Evolutionary conservation across 2,888 invertebrate genomes (phyloP).

Genomic region (Eucera pruinosa): DNA sequence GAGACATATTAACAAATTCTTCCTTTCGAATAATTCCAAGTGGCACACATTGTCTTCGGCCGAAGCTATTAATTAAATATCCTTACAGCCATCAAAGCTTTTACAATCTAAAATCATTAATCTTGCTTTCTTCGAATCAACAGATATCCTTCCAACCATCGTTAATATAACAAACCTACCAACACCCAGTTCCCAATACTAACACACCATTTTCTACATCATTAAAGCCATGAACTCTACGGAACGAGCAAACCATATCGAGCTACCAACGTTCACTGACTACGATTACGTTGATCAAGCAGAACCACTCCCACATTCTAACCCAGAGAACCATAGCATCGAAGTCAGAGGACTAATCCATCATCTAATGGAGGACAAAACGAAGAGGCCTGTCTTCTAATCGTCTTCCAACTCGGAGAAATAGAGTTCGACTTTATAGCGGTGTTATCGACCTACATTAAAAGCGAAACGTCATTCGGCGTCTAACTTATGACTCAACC

Average conservation of each 20-base stretch:
- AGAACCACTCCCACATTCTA: slow-evolving; percentile 4
- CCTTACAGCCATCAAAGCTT: background rate
- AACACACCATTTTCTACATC: background rate
- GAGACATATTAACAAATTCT: too few relatives aligned
- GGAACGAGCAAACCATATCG: background rate
- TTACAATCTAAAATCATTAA: background rate
- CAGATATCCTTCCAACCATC: background rate
- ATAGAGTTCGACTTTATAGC: background rate
- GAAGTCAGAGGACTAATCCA: slow-evolving; percentile 15
- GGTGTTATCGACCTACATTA: slow-evolving; percentile 43
- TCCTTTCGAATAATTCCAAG: too few relatives aligned
- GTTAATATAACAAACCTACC: background rate
- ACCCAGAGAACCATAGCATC: too few relatives aligned
- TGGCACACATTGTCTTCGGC: too few relatives aligned
- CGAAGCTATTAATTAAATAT: background rate
- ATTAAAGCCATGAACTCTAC: background rate
- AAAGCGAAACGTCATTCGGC: slow-evolving; percentile 34
- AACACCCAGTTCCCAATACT: background rate
- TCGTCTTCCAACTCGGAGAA: slow-evolving; percentile 15
- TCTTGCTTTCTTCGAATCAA: background rate
- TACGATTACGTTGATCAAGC: slow-evolving; percentile 23
- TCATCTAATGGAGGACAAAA: slow-evolving; percentile 5
- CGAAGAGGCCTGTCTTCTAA: slow-evolving; percentile 22
- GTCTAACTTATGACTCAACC: slow-evolving; percentile 49
- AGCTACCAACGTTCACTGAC: background rate